These are phyloP conservation scores for Mastigias papua DNA, from an alignment of 30 jellyfish, hydroid and myxozoan genomes.

Conservation along the genomic window DNA sequence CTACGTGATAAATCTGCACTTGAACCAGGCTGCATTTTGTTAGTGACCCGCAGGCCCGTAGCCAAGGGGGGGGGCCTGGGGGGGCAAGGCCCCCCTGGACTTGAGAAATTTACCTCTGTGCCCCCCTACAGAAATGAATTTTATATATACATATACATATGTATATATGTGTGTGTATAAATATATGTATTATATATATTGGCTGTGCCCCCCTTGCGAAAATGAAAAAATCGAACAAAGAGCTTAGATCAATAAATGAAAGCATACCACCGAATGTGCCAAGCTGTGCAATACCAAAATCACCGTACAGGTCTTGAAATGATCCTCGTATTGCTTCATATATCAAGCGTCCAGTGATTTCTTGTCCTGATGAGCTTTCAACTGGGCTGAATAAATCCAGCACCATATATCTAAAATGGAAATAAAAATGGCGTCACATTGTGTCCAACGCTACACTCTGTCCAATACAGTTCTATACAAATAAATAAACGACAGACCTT, in stretches of 20 bases:
- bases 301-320: slow-evolving; percentile 43
- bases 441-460: too few species aligned
- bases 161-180: too few species aligned
- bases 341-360: slow-evolving; percentile 3
- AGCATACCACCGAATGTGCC: slow-evolving; percentile 42
- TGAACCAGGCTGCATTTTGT: too few species aligned
- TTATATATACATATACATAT: too few species aligned
- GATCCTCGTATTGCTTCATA: slow-evolving; percentile 6
- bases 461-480: background rate
- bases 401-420: slow-evolving; percentile 7
- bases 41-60: too few species aligned
- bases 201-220: background rate
- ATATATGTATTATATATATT: too few species aligned
- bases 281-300: slow-evolving; percentile 42
- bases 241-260: background rate
- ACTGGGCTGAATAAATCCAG: background rate
- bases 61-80: too few species aligned
- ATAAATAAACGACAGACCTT: background rate
- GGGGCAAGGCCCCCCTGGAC: too few species aligned
- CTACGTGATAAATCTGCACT: too few species aligned
- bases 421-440: background rate
- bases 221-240: background rate
- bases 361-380: background rate
- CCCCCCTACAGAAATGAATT: too few species aligned
- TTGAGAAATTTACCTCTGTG: too few species aligned